Conservation (phyloP, 2,888 invertebrate genomes). For the Yponomeuta plumbellus region DNA sequence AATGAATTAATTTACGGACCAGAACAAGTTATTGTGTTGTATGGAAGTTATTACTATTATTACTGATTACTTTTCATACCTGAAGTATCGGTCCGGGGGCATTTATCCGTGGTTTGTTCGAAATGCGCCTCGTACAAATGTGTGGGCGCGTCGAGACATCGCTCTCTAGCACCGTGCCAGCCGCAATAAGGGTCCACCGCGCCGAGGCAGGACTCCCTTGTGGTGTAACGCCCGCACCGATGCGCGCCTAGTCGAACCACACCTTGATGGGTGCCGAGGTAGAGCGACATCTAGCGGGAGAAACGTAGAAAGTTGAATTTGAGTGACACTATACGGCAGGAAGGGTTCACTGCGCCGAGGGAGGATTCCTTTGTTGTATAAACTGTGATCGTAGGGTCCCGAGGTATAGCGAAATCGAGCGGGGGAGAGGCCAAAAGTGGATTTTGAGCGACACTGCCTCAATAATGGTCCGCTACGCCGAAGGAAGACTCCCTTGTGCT, state of each 20-base stretch:
- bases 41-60: no score
- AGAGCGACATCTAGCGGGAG: conserved; percentile 81
- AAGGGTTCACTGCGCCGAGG: conserved; percentile 91
- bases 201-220: conserved; percentile 83
- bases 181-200: conserved; percentile 97
- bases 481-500: conserved; percentile 82
- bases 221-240: conserved; percentile 85
- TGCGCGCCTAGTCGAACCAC: conserved; percentile 86
- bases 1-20: no score
- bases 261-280: conserved; percentile 87
- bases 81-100: conserved; percentile 28
- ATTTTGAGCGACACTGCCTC: no score
- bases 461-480: conserved; percentile 93
- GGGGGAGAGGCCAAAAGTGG: neutral
- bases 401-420: conserved; percentile 84
- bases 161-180: conserved; percentile 87
- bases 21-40: no score
- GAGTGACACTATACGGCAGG: conserved; percentile 88
- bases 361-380: conserved; percentile 84
- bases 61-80: conserved; percentile 25
- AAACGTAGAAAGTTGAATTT: neutral
- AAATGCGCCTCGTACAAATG: conserved; percentile 85
- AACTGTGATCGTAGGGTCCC: conserved; percentile 88
- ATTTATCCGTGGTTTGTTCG: conserved; percentile 78
- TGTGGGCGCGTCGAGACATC: conserved; percentile 79